Base-by-base conservation (phyloP, 2,888 invertebrate genomes). In the Anaspis maculata region DNA sequence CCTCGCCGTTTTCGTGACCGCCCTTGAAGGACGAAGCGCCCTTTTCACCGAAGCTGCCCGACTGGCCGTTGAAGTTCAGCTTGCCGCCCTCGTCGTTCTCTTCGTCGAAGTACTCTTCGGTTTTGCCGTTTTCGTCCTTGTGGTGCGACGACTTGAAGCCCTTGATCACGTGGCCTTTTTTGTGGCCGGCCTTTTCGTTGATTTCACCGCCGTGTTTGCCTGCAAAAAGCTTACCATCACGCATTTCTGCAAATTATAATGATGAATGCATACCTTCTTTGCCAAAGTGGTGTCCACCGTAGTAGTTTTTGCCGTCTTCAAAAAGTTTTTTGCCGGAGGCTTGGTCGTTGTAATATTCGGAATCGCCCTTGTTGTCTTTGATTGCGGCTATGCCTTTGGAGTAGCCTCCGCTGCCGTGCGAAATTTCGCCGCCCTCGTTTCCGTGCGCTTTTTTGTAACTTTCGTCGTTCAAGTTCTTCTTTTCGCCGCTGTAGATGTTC, bases 71-170 rank as follows among this genome's bases (percentile, higher is more conserved):
- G 41, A 69, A 70, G 16, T 72, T 56, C 49, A 70, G 70, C 48
- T 75, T 72, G 45, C 74, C 74, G 1, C 73, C 76, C 53, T 76
- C 76, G 49, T 78, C 76, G 45, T 77, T 74, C 11, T 72, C 74
- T 48, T 77, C 77, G 35, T 78, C 78, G 48, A 75, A 78, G 65
- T 72, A 79, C 48, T 70, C 75, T 53, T 77, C 77, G 3, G 74
- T 71, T 54, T 76, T 76, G 35, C 76, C 76, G 46, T 75, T 72
- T 48, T 79, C 78, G 48, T 79, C 77, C 49, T 78, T 77, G 52
- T 76, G 76, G 53, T 77, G 75, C 3, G 77, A 75, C 3, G 72
- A 68, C 53, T 79, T 77, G 59, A 73, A 78, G n/a, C 78, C 77
- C 55, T 78, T 77, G 56, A 75, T 73, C 9, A 71, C 70, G 52